A percentile compares a stretch with the other conserved stretches of the same genome.
Evolutionary conservation across 2,888 invertebrate genomes (phyloP).

Genomic region (Protonemura montana): DNA sequence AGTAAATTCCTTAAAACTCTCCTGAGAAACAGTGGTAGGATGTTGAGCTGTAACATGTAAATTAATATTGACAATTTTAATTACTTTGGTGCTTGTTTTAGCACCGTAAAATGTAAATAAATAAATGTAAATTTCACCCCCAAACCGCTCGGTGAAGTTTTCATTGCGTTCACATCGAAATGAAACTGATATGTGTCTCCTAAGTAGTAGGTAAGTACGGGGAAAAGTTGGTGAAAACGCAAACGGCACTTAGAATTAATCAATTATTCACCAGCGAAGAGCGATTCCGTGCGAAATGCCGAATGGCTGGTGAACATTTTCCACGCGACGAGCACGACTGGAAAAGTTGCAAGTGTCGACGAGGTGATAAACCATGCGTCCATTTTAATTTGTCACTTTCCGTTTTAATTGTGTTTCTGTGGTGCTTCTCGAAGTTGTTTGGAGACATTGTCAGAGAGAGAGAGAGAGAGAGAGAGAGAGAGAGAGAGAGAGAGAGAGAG

Average conservation of each 20-base stretch:
- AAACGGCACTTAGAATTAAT: neutral
- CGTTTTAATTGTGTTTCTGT: neutral
- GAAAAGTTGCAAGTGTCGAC: neutral
- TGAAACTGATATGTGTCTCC: neutral
- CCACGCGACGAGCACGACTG: neutral
- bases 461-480: too few relatives aligned
- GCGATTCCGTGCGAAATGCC: neutral
- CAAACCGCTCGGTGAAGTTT: neutral
- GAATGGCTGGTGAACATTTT: neutral
- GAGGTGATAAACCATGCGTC: neutral
- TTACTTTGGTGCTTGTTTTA: neutral
- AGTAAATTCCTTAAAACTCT: too few relatives aligned
- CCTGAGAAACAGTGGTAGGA: too few relatives aligned
- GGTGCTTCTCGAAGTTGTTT: too few relatives aligned
- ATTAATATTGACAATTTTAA: neutral
- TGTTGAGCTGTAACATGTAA: too few relatives aligned
- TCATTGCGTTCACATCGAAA: neutral
- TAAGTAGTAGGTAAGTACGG: neutral
- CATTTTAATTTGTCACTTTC: neutral
- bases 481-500: too few relatives aligned
- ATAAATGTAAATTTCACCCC: neutral
- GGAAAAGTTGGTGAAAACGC: neutral
- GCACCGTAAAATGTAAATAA: too few relatives aligned
- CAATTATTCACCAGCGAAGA: neutral
- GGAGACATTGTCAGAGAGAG: too few relatives aligned